A percentile compares a stretch with the other conserved stretches of the same genome.
Evolutionary conservation across 1,140 invertebrate species (phyloP).

Genomic region (Atta texana): DNA sequence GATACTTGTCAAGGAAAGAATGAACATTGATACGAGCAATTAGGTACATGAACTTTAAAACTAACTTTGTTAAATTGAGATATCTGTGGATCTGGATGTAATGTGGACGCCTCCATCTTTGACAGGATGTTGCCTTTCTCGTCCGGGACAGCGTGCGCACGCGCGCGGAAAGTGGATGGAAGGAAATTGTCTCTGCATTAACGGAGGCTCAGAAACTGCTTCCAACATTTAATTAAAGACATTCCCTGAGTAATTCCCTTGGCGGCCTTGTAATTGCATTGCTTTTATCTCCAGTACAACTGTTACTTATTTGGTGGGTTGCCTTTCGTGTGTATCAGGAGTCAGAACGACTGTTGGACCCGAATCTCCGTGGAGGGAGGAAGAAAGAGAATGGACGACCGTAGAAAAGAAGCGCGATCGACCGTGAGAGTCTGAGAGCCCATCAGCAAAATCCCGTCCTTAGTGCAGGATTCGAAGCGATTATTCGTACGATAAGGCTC

Average conservation of each 20-base stretch:
- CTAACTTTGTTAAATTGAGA: constrained; percentile 79
- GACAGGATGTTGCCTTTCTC: constrained; percentile 77
- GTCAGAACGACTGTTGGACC: constrained; percentile 70
- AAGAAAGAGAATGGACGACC: constrained; percentile 38
- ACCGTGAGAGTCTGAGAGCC: constrained; percentile 58
- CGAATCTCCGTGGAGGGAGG: constrained; percentile 20
- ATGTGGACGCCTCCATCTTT: constrained; percentile 23
- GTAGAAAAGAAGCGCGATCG: constrained; percentile 70
- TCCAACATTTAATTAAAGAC: constrained; percentile 86
- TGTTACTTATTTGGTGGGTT: constrained; percentile 83
- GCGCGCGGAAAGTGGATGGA: constrained; percentile 82
- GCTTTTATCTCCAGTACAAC: constrained; percentile 57
- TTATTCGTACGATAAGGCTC: constrained; percentile 52
- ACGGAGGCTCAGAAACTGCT: constrained; percentile 85
- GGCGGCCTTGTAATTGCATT: constrained; percentile 69
- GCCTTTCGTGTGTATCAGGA: constrained; percentile 76
- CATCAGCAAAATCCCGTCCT: constrained; percentile 57
- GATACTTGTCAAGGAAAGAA: constrained; percentile 76
- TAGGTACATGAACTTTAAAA: constrained; percentile 81
- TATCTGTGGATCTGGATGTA: constrained; percentile 20
- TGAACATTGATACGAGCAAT: constrained; percentile 82
- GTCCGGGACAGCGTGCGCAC: constrained; percentile 43
- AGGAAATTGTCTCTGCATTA: constrained; percentile 86
- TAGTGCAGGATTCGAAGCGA: constrained; percentile 58
- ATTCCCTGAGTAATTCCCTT: constrained; percentile 84